A percentile compares a stretch with the other conserved stretches of the same genome.
Conservation (phyloP, 2,888 invertebrate species). For the Fabriciana adippe region DNA sequence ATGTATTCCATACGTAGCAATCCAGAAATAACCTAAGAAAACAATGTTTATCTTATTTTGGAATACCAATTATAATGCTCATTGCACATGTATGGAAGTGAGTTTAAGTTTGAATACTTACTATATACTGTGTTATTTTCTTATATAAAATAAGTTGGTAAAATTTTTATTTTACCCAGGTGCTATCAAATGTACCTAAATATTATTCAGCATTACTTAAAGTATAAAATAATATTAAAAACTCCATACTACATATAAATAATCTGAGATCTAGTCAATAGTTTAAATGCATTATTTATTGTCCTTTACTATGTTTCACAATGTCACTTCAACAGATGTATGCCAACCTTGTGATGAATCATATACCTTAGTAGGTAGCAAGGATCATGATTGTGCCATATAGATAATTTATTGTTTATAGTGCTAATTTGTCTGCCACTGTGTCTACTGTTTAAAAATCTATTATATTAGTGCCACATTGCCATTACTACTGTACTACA, state of each 20-base stretch:
- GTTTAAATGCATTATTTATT: not conserved
- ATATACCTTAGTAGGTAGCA: slow-evolving; percentile 7
- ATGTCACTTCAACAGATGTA: slow-evolving; percentile 2
- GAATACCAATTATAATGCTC: too few relatives aligned
- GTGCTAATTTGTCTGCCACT: slow-evolving; percentile 2
- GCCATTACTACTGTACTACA: too few relatives aligned
- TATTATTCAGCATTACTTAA: too few relatives aligned
- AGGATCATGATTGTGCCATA: not conserved
- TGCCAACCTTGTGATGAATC: slow-evolving; percentile 12
- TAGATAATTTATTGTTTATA: slow-evolving; percentile 3
- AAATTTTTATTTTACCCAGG: too few relatives aligned
- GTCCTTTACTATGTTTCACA: not conserved
- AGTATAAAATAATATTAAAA: too few relatives aligned
- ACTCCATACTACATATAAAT: too few relatives aligned
- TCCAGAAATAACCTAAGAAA: slow-evolving; percentile 1
- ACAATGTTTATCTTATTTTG: too few relatives aligned
- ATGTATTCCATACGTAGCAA: not conserved
- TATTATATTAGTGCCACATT: not conserved
- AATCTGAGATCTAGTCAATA: not conserved
- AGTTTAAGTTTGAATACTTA: too few relatives aligned
- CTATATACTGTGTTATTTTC: too few relatives aligned
- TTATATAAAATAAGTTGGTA: too few relatives aligned
- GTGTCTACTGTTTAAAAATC: not conserved
- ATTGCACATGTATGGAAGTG: too few relatives aligned
- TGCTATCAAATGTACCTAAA: too few relatives aligned